A percentile compares a stretch with the other conserved stretches of the same genome.
Conservation (phyloP, 2,888 invertebrate genomes). For the Himalopsyche kuldschensis region DNA sequence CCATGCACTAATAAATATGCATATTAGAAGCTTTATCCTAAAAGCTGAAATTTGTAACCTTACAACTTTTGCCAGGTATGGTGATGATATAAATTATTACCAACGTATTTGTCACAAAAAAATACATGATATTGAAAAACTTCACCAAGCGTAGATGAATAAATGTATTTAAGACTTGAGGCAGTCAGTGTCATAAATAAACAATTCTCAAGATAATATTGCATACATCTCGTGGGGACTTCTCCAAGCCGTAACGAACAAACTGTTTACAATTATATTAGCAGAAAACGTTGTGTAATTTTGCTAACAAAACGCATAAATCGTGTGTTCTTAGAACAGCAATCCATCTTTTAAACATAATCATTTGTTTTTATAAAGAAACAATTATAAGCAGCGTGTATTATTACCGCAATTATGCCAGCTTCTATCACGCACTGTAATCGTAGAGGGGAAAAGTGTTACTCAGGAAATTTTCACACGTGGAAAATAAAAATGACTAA, state of each 20-base stretch:
- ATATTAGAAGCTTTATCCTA: no score
- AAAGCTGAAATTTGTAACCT: no score
- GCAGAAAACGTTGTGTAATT: neutral
- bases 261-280: neutral
- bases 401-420: neutral
- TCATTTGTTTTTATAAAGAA: neutral
- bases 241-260: neutral
- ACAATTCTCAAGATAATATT: neutral
- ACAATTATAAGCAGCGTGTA: neutral
- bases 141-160: no score
- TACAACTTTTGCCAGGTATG: no score
- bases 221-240: neutral
- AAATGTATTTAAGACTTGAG: no score
- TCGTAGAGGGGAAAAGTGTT: neutral
- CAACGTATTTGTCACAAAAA: no score
- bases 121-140: no score
- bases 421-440: neutral
- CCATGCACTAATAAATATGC: no score
- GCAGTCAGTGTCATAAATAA: no score
- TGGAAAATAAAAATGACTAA: no score
- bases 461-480: neutral
- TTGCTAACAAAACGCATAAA: neutral
- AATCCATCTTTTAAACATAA: neutral
- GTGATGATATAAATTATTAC: no score
- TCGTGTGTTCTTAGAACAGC: neutral